Percentiles rank a stretch among this genome's conserved stretches.
These are phyloP conservation scores for Cinara cedri DNA, from an alignment of 2,888 invertebrate species.

Conservation along the genomic window DNA sequence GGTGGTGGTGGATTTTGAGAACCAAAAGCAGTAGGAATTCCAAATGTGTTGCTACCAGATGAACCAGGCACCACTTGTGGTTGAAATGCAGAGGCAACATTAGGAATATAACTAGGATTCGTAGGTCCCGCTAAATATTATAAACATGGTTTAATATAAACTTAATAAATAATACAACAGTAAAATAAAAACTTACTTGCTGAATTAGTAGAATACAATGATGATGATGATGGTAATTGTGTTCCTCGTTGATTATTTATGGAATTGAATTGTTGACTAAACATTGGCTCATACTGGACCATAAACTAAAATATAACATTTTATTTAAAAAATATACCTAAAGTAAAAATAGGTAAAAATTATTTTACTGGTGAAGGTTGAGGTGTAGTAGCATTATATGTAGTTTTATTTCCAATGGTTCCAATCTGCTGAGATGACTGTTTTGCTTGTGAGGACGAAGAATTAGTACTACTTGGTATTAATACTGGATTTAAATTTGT, in stretches of 20 bases:
- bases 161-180: neutral
- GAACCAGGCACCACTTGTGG: constrained; percentile 51
- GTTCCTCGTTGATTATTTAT: constrained; percentile 46
- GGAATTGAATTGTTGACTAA: constrained; percentile 42
- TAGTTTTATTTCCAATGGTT: constrained; percentile 50
- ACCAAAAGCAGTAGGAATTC: constrained; percentile 40
- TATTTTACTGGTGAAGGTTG: constrained; percentile 47
- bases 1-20: constrained; percentile 50
- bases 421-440: constrained; percentile 50
- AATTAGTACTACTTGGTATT: constrained; percentile 55
- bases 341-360: neutral
- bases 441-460: constrained; percentile 51
- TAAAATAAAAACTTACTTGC: constrained; percentile 34
- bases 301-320: constrained; percentile 37
- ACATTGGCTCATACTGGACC: constrained; percentile 51
- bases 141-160: neutral
- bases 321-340: neutral
- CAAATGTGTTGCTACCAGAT: constrained; percentile 45
- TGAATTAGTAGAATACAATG: constrained; percentile 52
- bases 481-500: constrained; percentile 53
- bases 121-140: constrained; percentile 46
- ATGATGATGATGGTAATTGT: constrained; percentile 49
- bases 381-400: constrained; percentile 52
- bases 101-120: constrained; percentile 45
- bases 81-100: constrained; percentile 50